Evolutionary conservation across 2,888 invertebrate species (phyloP), one percentile per base, ranked within the genome.

Genomic region (Esperia sulphurella): DNA sequence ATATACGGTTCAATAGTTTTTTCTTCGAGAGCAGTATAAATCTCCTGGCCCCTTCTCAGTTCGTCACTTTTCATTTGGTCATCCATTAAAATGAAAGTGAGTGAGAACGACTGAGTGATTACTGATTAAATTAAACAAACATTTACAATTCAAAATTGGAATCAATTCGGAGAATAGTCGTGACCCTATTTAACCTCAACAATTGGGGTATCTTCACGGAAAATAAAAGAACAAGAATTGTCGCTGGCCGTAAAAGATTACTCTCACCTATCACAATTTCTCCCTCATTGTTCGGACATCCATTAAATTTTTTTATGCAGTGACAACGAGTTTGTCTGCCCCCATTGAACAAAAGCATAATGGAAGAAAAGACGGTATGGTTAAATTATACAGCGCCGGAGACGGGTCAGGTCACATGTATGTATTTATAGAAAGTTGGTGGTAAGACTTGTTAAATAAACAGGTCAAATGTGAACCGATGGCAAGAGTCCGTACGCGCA

Each of bases 211-310:
- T 75, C 65, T 73, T 63, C 59, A 57, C 58, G 64, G 65, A 72
- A 77, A 72, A 75, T 72, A 83, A 79, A 79, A 75, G 75, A 72
- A 74, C 76, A 67, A 70, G 77, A 73, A 79, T 76, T 67, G 77
- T 75, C 77, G 65, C 71, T 68, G 77, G 69, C 71, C 71, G 73
- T 71, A 77, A 70, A 80, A 88, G 84, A 85, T 83, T 80, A 79
- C 83, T 85, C 86, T 83, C 87, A 81, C 88, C 88, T 86, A 88
- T 88, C 84, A 88, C 83, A 85, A 89, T 88, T 86, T 87, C 88
- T 79, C 76, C 69, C 38, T 61, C 63, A 83, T 88, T 88, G 86
- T 87, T 73, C 71, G 73, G 75, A 78, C 75, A 73, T 73, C 81
- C 85, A 88, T 87, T 87, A 86, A 84, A 72, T 61, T 60, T 61